A percentile compares a stretch with the other conserved stretches of the same genome.
phyloP scores from a whole-genome alignment of 2,888 invertebrate genomes.

The Rhogogaster chlorosoma region DNA sequence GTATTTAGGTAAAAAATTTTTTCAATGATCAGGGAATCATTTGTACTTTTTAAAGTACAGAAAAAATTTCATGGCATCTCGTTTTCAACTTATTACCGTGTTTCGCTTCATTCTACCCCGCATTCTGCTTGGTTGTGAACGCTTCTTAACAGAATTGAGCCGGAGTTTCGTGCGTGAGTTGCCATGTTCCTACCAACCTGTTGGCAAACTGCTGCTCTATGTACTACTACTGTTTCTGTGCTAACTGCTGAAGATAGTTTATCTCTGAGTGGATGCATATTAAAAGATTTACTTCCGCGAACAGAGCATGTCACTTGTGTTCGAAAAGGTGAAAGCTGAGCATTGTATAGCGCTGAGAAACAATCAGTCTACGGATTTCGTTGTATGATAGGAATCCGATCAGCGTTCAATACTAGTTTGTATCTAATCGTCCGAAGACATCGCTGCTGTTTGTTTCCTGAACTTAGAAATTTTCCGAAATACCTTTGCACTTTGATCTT shows the following conservation, averaged over 20 bases:
- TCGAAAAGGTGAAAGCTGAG: not conserved
- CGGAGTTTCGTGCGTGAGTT: constrained; percentile 17
- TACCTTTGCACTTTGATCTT: constrained; percentile 37
- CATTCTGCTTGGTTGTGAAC: constrained; percentile 29
- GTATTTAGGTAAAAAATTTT: not conserved
- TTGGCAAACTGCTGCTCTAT: constrained; percentile 36
- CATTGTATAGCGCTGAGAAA: not conserved
- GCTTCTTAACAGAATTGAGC: constrained; percentile 17
- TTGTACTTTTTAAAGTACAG: not conserved
- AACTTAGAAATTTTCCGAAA: not conserved
- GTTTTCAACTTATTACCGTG: not conserved
- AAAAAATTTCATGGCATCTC: not conserved
- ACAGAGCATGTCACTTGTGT: not conserved
- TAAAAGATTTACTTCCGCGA: not conserved
- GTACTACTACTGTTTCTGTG: constrained; percentile 36
- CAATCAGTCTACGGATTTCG: not conserved
- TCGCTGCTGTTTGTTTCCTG: not conserved
- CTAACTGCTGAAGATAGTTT: constrained; percentile 35
- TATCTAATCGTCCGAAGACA: not conserved
- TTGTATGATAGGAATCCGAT: not conserved
- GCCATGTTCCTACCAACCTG: constrained; percentile 38
- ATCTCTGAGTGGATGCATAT: constrained; percentile 4
- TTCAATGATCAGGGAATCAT: constrained; percentile 3
- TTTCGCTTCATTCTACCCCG: not conserved
- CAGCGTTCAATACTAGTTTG: not conserved